Base-by-base conservation (phyloP, 1,140 invertebrate genomes). In the Drosophila paulistorum region DNA sequence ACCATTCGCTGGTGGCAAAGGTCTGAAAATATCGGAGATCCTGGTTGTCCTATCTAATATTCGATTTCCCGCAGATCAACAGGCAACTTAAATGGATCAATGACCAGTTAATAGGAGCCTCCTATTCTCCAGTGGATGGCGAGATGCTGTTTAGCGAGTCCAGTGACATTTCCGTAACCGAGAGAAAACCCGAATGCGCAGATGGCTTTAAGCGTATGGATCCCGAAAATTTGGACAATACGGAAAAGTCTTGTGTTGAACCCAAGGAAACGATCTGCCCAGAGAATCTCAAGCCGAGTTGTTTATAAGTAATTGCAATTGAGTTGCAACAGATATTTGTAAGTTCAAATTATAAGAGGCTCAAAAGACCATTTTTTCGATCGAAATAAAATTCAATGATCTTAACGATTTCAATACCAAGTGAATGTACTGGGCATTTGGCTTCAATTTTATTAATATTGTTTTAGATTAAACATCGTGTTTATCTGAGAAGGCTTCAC, bases 11-110 rank as follows among this genome's bases (percentile, higher is more conserved):
- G 11, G 39, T 54, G 0, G 42, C 14, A 65, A 65, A 67, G 79
- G 80, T 79, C 5, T n/a, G 5, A 10, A n/a, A 14, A 7, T 33
- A 3, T 1, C 6, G 10, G 2, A 35, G 30, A 2, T 7, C 7
- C 0, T 17, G 26, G 11, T 14, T 30, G 2, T 10, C 10, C n/a
- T 1, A 11, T 13, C n/a, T 39, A 14, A 39, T n/a, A 30, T 30
- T 3, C 0, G 30, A 26, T n/a, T n/a, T 1, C 61, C 39, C 41
- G 5, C 33, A 83, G 81, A 82, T 84, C 10, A 84, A 84, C n/a
- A 76, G 71, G 7, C 81, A 84, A 67, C 54, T 84, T 6, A 71
- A 51, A 39, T 82, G 76, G 79, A 20, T 84, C 0, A 66, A 69
- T 17, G 20, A 42, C 1, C 72, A 82, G 55, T 7, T 68, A 2